phyloP scores from a whole-genome alignment of 2,888 invertebrate genomes.

The Nemurella pictetii region DNA sequence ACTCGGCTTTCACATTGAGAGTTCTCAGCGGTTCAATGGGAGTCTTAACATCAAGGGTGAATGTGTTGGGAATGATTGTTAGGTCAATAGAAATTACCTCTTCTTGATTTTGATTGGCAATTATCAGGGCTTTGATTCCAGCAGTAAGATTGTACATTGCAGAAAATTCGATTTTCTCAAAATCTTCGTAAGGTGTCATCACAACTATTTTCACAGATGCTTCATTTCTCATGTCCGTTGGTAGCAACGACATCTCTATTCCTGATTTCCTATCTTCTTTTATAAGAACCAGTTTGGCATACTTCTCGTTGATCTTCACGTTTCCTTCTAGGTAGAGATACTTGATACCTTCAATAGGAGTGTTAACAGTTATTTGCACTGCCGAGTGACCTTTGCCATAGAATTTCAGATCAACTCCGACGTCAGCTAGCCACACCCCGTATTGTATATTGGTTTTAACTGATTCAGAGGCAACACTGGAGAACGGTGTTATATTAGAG shows the following conservation, averaged over 20 bases:
- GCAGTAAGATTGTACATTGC: background rate
- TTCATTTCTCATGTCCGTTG: background rate
- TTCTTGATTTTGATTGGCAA: background rate
- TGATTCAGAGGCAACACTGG: background rate
- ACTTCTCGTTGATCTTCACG: background rate
- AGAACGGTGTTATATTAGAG: background rate
- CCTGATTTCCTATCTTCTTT: background rate
- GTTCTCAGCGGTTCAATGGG: slow-evolving; percentile 41
- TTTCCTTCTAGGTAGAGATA: background rate
- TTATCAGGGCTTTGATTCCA: background rate
- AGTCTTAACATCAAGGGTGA: slow-evolving; percentile 38
- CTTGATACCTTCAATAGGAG: slow-evolving; percentile 13
- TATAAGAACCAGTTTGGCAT: background rate
- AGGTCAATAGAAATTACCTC: background rate
- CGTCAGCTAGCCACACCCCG: background rate
- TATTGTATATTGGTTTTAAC: background rate
- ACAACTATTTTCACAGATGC: background rate
- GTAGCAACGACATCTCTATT: background rate
- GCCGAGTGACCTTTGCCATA: background rate
- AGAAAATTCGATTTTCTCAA: background rate
- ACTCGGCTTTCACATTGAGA: slow-evolving; percentile 38
- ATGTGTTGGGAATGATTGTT: background rate
- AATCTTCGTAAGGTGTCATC: background rate
- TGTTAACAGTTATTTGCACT: background rate
- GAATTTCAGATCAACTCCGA: background rate